Evolutionary conservation across 2,888 invertebrate species (phyloP).

Genomic region (Nematopogon swammerdamellus): DNA sequence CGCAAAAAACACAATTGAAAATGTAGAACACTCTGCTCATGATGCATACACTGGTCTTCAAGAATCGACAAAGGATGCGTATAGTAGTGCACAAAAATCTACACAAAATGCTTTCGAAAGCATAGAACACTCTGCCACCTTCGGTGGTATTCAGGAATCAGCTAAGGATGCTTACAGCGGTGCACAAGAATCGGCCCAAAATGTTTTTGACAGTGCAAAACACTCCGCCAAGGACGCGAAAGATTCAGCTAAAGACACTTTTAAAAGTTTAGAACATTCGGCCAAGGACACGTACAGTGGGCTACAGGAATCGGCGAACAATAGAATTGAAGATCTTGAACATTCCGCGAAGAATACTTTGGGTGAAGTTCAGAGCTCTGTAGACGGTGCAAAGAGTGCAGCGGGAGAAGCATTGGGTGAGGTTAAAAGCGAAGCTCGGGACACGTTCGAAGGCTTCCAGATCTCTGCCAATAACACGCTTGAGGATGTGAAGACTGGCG

Average conservation of each 20-base stretch:
- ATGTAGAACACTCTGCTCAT: slow-evolving; percentile 41
- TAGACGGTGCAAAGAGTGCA: neutral
- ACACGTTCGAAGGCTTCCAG: slow-evolving; percentile 40
- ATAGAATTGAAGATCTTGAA: slow-evolving; percentile 45
- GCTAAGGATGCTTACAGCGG: too few species aligned
- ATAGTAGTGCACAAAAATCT: slow-evolving; percentile 33
- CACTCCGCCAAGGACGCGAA: slow-evolving; percentile 47
- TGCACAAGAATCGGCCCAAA: too few species aligned
- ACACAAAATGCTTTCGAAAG: slow-evolving; percentile 26
- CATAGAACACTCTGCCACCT: too few species aligned
- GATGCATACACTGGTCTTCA: slow-evolving; percentile 45
- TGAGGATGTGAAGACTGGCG: slow-evolving; percentile 32
- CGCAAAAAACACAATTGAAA: slow-evolving; percentile 33
- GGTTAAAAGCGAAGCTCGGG: neutral
- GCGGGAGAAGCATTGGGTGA: neutral
- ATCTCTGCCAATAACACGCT: slow-evolving; percentile 43
- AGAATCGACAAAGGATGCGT: slow-evolving; percentile 45
- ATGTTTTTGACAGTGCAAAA: too few species aligned
- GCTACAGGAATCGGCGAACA: slow-evolving; percentile 43
- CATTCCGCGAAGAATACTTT: slow-evolving; percentile 35
- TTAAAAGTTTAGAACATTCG: slow-evolving; percentile 46
- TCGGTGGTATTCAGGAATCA: too few species aligned
- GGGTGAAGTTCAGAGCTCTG: slow-evolving; percentile 10
- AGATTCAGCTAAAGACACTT: slow-evolving; percentile 45
- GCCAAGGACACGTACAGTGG: slow-evolving; percentile 32